Evolutionary conservation across 2,113 vertebrate species (phyloP), one percentile per base, ranked within the genome.

Genomic region (Micronycteris hirsuta): DNA sequence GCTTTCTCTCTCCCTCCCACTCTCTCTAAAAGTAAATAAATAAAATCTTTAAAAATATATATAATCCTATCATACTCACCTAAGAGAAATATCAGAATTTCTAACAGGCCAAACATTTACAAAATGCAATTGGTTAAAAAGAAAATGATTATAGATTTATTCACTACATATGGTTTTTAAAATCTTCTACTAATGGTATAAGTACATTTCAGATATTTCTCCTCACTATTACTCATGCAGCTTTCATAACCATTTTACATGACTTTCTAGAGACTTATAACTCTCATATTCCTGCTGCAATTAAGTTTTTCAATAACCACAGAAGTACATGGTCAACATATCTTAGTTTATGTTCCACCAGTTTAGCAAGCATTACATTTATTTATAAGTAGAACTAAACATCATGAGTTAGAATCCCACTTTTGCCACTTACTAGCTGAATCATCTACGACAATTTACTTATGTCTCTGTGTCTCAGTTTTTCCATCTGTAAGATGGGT

Each of bases 41-140:
- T 58, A 61, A 61, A 61, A 1, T 61, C 58, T 58, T 24, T 56
- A 8, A 24, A 56, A 89, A 96, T 94, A 67, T 28, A n/a, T 54
- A 12, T 91, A 70, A 38, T 47, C 54, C 82, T 77, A 43, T 63
- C 41, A 73, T 74, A 86, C 33, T 85, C 45, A 76, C 31, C 28
- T n/a, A 94, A 80, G 28, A 80, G 28, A 96, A 65, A 26, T 85
- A 91, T 61, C 43, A 90, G 33, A 94, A 84, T 74, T 84, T 93
- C 36, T 83, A 96, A 91, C 4, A 95, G 47, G 31, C n/a, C 22
- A 85, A 76, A 26, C 73, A 85, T 76, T 76, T 61, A 15, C 19
- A 58, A 89, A 91, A 73, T 36, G n/a, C 33, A 52, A 68, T 45
- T 28, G 13, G n/a, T 70, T 63, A 74, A 91, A 80, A 95, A 73